These are phyloP conservation scores for Molossus molossus DNA, from an alignment of 2,797 vertebrate genomes.

Conservation along the genomic window DNA sequence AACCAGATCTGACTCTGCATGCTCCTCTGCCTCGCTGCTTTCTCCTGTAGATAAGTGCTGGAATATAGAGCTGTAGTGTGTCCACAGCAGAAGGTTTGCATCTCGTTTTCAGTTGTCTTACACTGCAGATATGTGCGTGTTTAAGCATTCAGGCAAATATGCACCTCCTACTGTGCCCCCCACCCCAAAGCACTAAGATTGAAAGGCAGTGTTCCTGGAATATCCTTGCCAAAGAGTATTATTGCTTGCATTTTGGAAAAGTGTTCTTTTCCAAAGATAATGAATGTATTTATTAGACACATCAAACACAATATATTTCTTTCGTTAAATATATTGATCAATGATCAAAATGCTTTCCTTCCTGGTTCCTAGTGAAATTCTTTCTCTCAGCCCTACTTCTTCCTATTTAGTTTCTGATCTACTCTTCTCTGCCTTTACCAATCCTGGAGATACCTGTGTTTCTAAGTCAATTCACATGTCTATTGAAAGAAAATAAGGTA, in stretches of 20 bases:
- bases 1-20: not conserved
- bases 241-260: not conserved
- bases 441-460: not conserved
- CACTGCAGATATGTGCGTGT: not conserved
- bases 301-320: not conserved
- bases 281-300: not conserved
- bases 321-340: not conserved
- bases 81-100: no score
- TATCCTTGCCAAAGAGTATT: not conserved
- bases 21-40: accelerated
- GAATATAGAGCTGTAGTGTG: not conserved
- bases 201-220: not conserved
- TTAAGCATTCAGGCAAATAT: not conserved
- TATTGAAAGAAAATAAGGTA: constrained; percentile 2
- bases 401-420: not conserved
- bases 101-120: not conserved
- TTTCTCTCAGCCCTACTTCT: not conserved
- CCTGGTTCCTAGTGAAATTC: not conserved
- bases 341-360: not conserved
- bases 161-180: not conserved
- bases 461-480: not conserved
- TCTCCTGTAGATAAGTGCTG: not conserved
- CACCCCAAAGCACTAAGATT: not conserved
- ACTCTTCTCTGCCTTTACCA: not conserved
- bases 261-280: not conserved